A percentile compares a stretch with the other conserved stretches of the same genome.
Conservation (phyloP, 2,888 invertebrate species). For the Clunio marinus region DNA sequence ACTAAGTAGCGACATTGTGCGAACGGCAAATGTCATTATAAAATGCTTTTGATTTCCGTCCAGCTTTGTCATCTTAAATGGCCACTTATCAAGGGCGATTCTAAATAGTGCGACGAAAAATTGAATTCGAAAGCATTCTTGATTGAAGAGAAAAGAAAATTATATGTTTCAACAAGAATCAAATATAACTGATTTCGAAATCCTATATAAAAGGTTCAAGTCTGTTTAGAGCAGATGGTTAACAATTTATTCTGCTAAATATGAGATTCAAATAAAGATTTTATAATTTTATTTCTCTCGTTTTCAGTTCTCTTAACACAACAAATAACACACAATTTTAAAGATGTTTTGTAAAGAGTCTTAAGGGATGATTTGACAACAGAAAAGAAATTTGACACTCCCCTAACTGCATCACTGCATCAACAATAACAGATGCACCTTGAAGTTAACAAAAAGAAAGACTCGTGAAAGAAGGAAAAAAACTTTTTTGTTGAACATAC, state of each 20-base stretch:
- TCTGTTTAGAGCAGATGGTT: constrained; percentile 23
- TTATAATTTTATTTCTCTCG: neutral
- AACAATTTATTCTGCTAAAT: neutral
- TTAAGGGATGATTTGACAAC: neutral
- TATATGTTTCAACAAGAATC: neutral
- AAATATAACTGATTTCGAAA: too few species aligned
- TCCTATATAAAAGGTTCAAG: too few species aligned
- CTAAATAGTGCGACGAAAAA: neutral
- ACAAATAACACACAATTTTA: neutral
- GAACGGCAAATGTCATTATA: neutral
- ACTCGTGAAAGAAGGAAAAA: neutral
- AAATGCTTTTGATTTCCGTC: neutral
- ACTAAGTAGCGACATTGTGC: neutral
- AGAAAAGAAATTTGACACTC: neutral
- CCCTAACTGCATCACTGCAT: constrained; percentile 28
- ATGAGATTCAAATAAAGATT: neutral
- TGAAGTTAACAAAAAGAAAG: neutral
- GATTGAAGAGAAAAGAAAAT: neutral
- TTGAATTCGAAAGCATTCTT: neutral
- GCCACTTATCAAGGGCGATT: neutral
- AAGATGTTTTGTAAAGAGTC: constrained; percentile 8
- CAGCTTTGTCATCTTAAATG: neutral
- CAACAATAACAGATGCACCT: constrained; percentile 22
- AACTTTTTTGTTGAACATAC: neutral
- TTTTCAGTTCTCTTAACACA: neutral